phyloP scores from a whole-genome alignment of 2,888 invertebrate genomes.

The Rhaphigaster nebulosa region DNA sequence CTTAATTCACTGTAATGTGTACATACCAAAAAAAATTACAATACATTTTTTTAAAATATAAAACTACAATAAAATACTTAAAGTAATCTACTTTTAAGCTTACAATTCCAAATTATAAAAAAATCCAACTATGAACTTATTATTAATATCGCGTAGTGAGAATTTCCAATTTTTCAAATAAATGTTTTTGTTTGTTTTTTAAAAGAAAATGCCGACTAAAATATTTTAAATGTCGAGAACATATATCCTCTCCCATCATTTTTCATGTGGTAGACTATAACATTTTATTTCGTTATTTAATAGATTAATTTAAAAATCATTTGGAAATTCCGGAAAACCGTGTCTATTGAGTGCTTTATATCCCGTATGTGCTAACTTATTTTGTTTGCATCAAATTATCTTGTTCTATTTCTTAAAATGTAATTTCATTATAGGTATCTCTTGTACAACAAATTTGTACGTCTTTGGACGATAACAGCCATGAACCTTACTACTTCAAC shows the following conservation, averaged over 20 bases:
- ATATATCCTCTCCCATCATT: not conserved
- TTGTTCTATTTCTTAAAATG: not conserved
- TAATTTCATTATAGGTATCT: not conserved
- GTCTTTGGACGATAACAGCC: constrained; percentile 6
- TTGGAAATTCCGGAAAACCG: not conserved
- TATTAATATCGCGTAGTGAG: too few species aligned
- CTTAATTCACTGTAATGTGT: too few species aligned
- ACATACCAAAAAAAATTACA: too few species aligned
- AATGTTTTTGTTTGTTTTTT: too few species aligned
- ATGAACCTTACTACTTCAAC: not conserved
- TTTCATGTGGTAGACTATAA: not conserved
- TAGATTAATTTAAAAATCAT: not conserved
- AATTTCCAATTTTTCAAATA: too few species aligned
- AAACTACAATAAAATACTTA: too few species aligned
- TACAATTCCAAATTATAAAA: too few species aligned
- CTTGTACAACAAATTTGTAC: not conserved
- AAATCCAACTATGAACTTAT: too few species aligned
- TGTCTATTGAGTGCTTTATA: not conserved
- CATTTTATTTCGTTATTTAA: not conserved
- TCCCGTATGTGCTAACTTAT: not conserved
- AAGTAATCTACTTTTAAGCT: too few species aligned
- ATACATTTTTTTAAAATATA: too few species aligned
- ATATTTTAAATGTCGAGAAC: not conserved
- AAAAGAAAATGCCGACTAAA: too few species aligned
- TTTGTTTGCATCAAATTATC: not conserved